Evolutionary conservation across 2,888 invertebrate species (phyloP).

Genomic region (Cyclophora punctaria): DNA sequence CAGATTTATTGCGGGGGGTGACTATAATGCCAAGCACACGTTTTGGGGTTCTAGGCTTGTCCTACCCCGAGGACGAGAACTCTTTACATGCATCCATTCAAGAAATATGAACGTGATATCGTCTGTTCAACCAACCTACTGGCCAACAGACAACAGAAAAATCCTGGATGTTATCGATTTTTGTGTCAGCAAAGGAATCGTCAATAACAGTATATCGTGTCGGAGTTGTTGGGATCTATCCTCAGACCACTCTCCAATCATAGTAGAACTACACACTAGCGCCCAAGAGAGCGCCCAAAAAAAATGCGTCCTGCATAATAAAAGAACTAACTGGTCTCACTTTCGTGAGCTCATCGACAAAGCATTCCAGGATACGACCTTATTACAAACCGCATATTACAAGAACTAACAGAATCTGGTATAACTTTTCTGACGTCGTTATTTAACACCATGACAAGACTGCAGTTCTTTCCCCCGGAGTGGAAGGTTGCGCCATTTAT

Average conservation of each 20-base stretch:
- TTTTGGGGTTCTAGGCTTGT: constrained; percentile 12
- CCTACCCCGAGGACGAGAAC: constrained; percentile 15
- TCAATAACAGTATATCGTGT: constrained; percentile 7
- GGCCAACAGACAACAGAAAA: constrained; percentile 2
- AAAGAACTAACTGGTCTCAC: constrained; percentile 8
- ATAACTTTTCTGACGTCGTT: too few species aligned
- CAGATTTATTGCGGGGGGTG: constrained; percentile 7
- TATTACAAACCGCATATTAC: too few species aligned
- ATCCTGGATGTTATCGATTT: constrained; percentile 7
- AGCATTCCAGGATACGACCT: constrained; percentile 1
- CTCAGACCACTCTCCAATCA: constrained; percentile 16
- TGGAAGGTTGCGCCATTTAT: too few species aligned
- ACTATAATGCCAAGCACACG: constrained; percentile 14
- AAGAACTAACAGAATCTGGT: too few species aligned
- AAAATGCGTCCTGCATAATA: constrained; percentile 10
- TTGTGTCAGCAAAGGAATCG: constrained; percentile 11
- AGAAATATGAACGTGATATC: constrained; percentile 8
- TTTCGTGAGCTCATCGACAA: constrained; percentile 6
- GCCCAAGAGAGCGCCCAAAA: not conserved
- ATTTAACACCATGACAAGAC: too few species aligned
- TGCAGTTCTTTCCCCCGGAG: too few species aligned
- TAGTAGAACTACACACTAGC: constrained; percentile 1
- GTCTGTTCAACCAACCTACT: constrained; percentile 1
- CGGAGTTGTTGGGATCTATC: constrained; percentile 11
- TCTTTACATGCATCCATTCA: constrained; percentile 8